Base-by-base conservation (phyloP, 2,113 vertebrate genomes). In the Myotis yumanensis region DNA sequence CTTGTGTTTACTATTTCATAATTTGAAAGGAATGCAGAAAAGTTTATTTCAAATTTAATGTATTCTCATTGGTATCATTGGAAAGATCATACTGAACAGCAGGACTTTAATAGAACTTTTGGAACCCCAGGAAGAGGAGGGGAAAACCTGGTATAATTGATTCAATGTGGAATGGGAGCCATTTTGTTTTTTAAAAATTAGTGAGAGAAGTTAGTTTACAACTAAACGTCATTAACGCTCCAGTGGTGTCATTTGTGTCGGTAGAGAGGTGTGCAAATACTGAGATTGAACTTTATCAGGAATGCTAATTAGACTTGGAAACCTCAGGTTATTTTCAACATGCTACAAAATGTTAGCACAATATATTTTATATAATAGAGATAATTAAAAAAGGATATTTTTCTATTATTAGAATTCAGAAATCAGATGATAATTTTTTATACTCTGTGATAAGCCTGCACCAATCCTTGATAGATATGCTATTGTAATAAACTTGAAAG, bases 101-200 rank as follows among this genome's bases (percentile, higher is more conserved):
- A 37, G 90, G 95, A 94, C 96, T 98, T 97, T 96, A 96, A 98
- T 97, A 97, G 97, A 96, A 97, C 97, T 98, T 82, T 97, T 98
- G 97, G 94, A 98, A 97, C 91, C 95, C 96, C 89, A 97, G 97
- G 96, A 98, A 96, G 97, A 96, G 88, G 35, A 43, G 89, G 90
- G 73, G 20, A 5, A 92, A 95, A 96, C 95, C 93, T 64, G 35
- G 54, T 97, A 92, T 97, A 98, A 97, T 98, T 98, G 96, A 94
- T 97, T 98, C 87, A 32, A 46, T 98, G 95, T 94, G 7, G 96
- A 97, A 95, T 98, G 97, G 97, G 96, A 98, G 93, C 91, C 96
- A 95, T 97, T 94, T 96, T 98, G 86, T 97, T 94, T 89, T 92
- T 92, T 93, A 16, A 37, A 91, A 76, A 57, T 95, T 96, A 97